Evolutionary conservation across 2,113 vertebrate species (phyloP).

Genomic region (Octodon degus): DNA sequence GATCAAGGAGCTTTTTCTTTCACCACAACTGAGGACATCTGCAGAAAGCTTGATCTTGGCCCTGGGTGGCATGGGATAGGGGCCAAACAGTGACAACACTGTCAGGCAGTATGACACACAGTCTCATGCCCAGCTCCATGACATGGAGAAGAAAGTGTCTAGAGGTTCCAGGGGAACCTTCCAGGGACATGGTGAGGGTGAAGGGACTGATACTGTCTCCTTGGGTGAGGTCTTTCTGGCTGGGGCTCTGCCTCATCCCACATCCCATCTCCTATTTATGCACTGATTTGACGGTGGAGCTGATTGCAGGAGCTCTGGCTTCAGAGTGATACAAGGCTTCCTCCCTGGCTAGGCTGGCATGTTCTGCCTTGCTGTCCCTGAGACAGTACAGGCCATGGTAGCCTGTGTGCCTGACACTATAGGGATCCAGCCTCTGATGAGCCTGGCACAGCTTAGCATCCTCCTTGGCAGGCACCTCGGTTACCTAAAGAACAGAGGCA

Average conservation of each 20-base stretch:
- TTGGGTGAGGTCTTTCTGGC: not conserved
- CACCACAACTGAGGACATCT: slow-evolving; percentile 47
- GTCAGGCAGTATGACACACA: slow-evolving; percentile 53
- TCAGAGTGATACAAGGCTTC: not conserved
- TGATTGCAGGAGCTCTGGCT: not conserved
- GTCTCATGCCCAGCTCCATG: slow-evolving; percentile 38
- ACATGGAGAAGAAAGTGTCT: not conserved
- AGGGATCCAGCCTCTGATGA: not conserved
- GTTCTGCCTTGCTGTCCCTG: not conserved
- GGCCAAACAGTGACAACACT: slow-evolving; percentile 64
- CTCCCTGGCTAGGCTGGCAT: not conserved
- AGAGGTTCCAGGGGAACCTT: not conserved
- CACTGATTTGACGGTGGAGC: not conserved
- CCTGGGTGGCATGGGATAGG: slow-evolving; percentile 62
- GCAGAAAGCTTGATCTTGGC: slow-evolving; percentile 40
- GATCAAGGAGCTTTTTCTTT: not conserved
- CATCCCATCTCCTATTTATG: not conserved
- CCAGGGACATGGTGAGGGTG: not conserved
- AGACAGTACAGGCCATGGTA: not conserved
- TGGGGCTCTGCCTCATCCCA: not conserved
- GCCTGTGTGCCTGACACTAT: not conserved
- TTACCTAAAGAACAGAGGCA: slow-evolving; percentile 51
- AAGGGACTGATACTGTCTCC: not conserved
- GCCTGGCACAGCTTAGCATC: not conserved
- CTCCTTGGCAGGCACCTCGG: not conserved